Base-by-base conservation (phyloP, 2,888 invertebrate genomes). In the Drosophila macrospina region DNA sequence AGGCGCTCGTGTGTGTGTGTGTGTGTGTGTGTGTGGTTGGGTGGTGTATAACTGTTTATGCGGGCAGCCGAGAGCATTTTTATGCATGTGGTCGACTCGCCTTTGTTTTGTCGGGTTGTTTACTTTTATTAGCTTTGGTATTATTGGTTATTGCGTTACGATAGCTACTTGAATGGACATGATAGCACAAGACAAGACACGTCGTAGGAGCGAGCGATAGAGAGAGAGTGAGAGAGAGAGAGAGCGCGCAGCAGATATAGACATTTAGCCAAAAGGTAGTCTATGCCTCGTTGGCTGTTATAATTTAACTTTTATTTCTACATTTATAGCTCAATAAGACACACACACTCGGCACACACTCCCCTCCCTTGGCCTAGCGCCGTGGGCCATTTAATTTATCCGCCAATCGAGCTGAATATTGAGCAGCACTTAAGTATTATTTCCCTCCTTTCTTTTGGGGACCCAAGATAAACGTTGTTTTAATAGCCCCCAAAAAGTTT, bases 281-380 rank as follows among this genome's bases (percentile, higher is more conserved):
- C 36, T 26, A 28, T 20, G 15, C 8, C 28, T 30, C 74, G 66
- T 71, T 59, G 42, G 69, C 71, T 70, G 69, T 72, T 81, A 77
- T 80, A 86, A 78, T 84, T 87, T 81, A 81, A 85, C 85, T 81
- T 84, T 84, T 87, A 84, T 87, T 76, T 77, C 82, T 56, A 72
- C 79, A 81, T 84, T 84, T 84, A 84, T 84, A 62, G 87, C 85
- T 78, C 82, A 84, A 84, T 84, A 87, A 87, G 85, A 64, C 61
- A 76, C 76, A 81, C 57, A 60, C 32, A 42, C 41, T 8, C 28
- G 37, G 2, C 20, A 20, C 16, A 28, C 16, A 20, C 20, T 20
- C 20, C 36, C 20, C 37, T 37, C 37, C 37, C 10, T 28, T n/a
- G 39, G 6, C 28, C 16, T 5, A 4, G 34, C 20, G 52, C 60